Evolutionary conservation across 2,797 vertebrate species (phyloP).

Genomic region (Chloroceryle amazona): DNA sequence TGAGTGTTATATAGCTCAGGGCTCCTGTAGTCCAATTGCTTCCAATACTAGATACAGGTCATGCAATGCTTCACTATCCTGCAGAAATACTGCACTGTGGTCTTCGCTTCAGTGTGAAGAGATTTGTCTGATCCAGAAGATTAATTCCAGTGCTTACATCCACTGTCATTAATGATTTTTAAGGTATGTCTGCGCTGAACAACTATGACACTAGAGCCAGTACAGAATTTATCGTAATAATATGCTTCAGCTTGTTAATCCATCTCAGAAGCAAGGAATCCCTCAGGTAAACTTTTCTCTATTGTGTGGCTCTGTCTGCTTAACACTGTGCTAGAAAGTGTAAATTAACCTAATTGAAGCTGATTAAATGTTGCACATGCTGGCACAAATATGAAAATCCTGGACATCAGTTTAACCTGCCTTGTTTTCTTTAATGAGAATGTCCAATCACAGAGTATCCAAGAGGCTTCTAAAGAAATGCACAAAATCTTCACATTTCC

Average conservation of each 20-base stretch:
- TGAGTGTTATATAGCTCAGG: neutral
- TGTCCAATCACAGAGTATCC: neutral
- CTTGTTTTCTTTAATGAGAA: neutral
- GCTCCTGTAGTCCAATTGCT: neutral
- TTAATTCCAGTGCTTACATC: neutral
- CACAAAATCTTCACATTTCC: neutral
- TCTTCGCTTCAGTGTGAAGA: neutral
- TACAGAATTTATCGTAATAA: neutral
- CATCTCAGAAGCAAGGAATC: neutral
- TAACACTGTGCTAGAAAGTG: neutral
- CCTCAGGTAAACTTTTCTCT: neutral
- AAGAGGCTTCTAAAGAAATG: neutral
- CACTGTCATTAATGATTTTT: neutral
- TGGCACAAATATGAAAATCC: neutral
- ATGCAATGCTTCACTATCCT: accelerated
- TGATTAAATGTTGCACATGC: neutral
- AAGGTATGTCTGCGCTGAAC: neutral
- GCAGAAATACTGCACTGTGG: neutral
- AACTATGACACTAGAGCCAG: neutral
- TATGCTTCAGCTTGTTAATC: neutral
- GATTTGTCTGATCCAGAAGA: neutral
- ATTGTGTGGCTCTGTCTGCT: neutral
- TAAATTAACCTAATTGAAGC: neutral
- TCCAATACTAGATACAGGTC: neutral
- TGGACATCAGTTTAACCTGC: neutral